A percentile compares a stretch with the other conserved stretches of the same genome.
Evolutionary conservation across 2,888 invertebrate species (phyloP).

Genomic region (Agrotis segetum): DNA sequence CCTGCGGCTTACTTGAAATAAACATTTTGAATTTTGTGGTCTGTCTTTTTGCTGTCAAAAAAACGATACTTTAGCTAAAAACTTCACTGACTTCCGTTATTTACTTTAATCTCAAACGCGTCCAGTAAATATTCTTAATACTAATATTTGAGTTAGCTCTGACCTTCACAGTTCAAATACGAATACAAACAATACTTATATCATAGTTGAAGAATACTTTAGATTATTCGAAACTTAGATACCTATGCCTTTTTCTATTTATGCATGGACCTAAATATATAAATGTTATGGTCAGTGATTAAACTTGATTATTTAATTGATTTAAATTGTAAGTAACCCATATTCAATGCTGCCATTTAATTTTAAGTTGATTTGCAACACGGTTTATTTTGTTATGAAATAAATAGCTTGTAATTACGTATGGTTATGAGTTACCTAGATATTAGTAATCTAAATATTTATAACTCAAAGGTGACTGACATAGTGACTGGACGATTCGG

Average conservation of each 20-base stretch:
- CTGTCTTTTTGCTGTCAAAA: background rate
- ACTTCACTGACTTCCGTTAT: slow-evolving; percentile 19
- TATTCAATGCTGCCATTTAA: background rate
- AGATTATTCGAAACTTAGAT: background rate
- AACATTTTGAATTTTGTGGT: too few species aligned
- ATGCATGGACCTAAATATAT: background rate
- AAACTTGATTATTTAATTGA: background rate
- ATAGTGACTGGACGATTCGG: too few species aligned
- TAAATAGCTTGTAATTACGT: too few species aligned
- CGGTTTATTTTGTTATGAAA: background rate
- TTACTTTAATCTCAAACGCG: slow-evolving; percentile 15
- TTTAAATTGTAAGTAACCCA: background rate
- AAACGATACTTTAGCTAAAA: background rate
- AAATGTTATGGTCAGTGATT: background rate
- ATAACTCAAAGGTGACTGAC: too few species aligned
- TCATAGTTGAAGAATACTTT: background rate
- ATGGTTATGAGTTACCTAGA: too few species aligned
- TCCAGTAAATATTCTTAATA: slow-evolving; percentile 3
- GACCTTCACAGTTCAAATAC: background rate
- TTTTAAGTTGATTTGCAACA: background rate
- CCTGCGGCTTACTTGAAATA: too few species aligned
- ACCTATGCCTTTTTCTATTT: too few species aligned
- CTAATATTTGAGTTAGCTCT: slow-evolving; percentile 23
- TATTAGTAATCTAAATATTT: too few species aligned
- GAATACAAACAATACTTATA: slow-evolving; percentile 1